Conservation (phyloP, 2,797 vertebrate genomes). For the Mus spretus region DNA sequence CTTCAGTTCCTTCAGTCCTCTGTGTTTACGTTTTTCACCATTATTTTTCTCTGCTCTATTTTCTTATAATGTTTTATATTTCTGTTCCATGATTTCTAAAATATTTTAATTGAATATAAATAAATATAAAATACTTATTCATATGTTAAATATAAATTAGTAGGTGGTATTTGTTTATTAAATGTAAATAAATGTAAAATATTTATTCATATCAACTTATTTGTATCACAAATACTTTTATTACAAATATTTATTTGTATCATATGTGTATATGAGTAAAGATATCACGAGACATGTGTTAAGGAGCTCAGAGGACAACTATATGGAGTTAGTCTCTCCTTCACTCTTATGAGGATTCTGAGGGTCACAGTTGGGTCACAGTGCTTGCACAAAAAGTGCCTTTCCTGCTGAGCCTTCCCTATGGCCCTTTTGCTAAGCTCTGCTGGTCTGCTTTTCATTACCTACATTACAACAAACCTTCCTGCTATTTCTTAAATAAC, state of each 20-base stretch:
- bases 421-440: neutral
- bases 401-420: neutral
- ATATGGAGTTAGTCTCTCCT: neutral
- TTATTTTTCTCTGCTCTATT: neutral
- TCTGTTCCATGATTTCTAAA: neutral
- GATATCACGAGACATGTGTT: neutral
- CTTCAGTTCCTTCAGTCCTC: neutral
- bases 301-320: neutral
- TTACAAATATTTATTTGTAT: neutral
- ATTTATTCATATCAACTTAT: neutral
- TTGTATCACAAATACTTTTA: too few relatives aligned
- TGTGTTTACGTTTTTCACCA: neutral
- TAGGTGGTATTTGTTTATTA: neutral
- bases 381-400: neutral
- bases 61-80: neutral
- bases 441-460: neutral
- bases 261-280: neutral
- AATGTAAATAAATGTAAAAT: neutral
- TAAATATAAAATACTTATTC: neutral
- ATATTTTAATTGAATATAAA: neutral
- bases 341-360: neutral
- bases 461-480: neutral
- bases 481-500: slow-evolving; percentile 13
- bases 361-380: too few relatives aligned
- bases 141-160: neutral